Conservation (phyloP, 2,797 vertebrate genomes). For the Apogon hyalosoma region DNA sequence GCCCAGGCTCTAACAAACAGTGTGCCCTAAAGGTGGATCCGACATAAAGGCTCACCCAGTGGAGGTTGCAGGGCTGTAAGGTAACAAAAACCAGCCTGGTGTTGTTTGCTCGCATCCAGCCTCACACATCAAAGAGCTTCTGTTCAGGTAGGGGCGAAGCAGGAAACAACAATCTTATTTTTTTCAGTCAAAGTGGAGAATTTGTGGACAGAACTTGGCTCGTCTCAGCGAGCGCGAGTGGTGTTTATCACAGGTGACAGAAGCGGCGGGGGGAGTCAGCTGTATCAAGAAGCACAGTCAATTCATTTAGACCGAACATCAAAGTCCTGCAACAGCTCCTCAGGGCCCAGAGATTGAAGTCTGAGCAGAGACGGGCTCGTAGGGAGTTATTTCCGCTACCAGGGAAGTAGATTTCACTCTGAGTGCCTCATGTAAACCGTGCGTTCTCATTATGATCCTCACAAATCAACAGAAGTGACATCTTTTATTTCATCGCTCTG, state of each 20-base stretch:
- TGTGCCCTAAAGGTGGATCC: conserved; percentile 67
- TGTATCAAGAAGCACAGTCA: conserved; percentile 76
- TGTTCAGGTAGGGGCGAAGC: conserved; percentile 43
- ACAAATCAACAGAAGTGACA: conserved; percentile 73
- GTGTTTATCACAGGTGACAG: conserved; percentile 79
- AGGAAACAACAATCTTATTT: conserved; percentile 54
- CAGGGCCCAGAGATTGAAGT: conserved; percentile 78
- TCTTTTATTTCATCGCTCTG: conserved; percentile 60
- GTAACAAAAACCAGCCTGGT: conserved; percentile 72
- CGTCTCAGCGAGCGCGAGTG: conserved; percentile 22
- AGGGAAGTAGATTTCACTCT: conserved; percentile 69
- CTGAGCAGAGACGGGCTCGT: conserved; percentile 74
- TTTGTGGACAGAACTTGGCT: conserved; percentile 38
- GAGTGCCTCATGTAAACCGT: conserved; percentile 74
- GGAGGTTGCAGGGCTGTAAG: conserved; percentile 67
- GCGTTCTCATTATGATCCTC: conserved; percentile 75
- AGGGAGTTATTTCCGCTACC: conserved; percentile 75
- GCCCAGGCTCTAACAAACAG: conserved; percentile 69
- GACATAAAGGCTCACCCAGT: conserved; percentile 72
- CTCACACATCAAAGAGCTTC: conserved; percentile 73
- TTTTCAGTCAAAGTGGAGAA: conserved; percentile 45
- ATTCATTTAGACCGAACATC: conserved; percentile 84
- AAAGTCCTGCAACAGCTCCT: conserved; percentile 82
- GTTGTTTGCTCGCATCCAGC: conserved; percentile 54
- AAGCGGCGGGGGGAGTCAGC: conserved; percentile 57